Evolutionary conservation across 2,797 vertebrate genomes (phyloP).

Genomic region (Artibeus lituratus): DNA sequence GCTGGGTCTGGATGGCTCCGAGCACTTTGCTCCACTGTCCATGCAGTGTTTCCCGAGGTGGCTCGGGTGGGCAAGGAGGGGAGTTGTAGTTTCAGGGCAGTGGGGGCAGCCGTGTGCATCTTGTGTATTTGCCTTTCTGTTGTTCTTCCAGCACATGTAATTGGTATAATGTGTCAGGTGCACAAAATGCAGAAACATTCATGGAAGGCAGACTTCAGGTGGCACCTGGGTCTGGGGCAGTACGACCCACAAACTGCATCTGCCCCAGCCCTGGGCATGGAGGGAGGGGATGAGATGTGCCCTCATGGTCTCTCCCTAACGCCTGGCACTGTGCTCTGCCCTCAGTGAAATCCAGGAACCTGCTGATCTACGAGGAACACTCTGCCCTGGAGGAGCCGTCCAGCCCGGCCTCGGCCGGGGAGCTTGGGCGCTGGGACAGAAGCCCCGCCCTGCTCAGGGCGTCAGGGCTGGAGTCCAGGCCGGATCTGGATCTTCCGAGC

Average conservation of each 20-base stretch:
- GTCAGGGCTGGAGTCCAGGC: constrained; percentile 77
- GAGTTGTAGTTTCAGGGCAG: constrained; percentile 7
- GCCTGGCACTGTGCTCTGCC: constrained; percentile 39
- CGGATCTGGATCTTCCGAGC: constrained; percentile 74
- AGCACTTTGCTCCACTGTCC: background rate
- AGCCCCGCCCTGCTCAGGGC: constrained; percentile 80
- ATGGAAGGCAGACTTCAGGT: background rate
- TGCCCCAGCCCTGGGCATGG: background rate
- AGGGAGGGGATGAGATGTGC: background rate
- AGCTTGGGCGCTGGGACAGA: constrained; percentile 86
- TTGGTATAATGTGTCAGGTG: constrained; percentile 23
- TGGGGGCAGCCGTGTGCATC: background rate
- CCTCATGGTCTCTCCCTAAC: constrained; percentile 65
- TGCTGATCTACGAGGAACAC: constrained; percentile 91
- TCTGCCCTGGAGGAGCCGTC: constrained; percentile 39
- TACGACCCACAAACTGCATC: background rate
- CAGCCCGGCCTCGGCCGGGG: constrained; percentile 86
- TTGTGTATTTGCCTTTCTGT: constrained; percentile 13
- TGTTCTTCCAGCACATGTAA: background rate
- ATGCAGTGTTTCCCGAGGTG: background rate
- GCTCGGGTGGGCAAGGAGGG: background rate
- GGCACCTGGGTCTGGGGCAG: background rate
- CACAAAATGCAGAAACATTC: background rate
- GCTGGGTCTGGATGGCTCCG: background rate
- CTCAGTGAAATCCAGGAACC: constrained; percentile 93